phyloP scores from a whole-genome alignment of 2,113 vertebrate genomes.

The Silurus meridionalis region DNA sequence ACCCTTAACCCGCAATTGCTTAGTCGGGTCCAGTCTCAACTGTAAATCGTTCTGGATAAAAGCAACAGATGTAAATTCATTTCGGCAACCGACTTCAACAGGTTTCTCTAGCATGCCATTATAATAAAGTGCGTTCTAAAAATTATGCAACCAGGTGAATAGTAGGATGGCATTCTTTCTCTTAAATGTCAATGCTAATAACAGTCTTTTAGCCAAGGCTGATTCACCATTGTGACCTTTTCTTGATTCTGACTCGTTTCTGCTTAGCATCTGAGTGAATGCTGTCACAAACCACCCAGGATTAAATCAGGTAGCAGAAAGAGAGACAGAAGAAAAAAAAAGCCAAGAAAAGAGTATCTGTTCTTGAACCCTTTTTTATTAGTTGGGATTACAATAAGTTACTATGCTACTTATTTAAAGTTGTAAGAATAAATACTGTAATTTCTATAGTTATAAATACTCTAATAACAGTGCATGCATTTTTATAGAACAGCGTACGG shows the following conservation, averaged over 20 bases:
- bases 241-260: slow-evolving; percentile 10
- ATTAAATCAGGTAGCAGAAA: not conserved
- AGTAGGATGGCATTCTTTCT: not conserved
- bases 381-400: too few relatives aligned
- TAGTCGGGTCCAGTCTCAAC: not conserved
- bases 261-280: not conserved
- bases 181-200: slow-evolving; percentile 42
- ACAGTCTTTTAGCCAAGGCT: slow-evolving; percentile 28
- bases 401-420: too few relatives aligned
- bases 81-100: not conserved
- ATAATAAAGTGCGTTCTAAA: slow-evolving; percentile 14
- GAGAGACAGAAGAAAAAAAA: not conserved
- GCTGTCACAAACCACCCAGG: slow-evolving; percentile 29
- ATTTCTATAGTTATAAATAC: too few relatives aligned
- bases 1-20: not conserved
- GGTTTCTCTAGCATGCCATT: not conserved
- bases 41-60: not conserved
- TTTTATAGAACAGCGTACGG: not conserved
- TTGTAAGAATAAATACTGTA: too few relatives aligned
- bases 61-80: not conserved
- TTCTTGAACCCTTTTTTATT: not conserved
- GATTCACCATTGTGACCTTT: slow-evolving; percentile 47
- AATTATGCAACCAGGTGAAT: slow-evolving; percentile 31
- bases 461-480: too few relatives aligned
- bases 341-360: not conserved